Percentiles rank a stretch among this genome's conserved stretches.
Evolutionary conservation across 2,888 invertebrate species (phyloP).

Genomic region (Orthonevra nobilis): DNA sequence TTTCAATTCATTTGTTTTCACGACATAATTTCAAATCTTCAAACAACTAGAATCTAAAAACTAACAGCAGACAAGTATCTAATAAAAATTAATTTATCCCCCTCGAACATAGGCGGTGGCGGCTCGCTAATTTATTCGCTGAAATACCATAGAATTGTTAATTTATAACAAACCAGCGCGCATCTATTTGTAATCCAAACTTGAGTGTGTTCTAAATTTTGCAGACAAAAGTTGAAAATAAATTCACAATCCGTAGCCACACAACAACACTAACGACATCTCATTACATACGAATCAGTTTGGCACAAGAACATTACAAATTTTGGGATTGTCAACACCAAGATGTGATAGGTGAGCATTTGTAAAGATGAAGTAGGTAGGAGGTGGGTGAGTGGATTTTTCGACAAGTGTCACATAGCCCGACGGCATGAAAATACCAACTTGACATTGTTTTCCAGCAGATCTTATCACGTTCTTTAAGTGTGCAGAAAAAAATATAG

Average conservation of each 20-base stretch:
- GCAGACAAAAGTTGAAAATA: conserved; percentile 38
- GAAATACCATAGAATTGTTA: conserved; percentile 32
- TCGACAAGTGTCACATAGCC: conserved; percentile 11
- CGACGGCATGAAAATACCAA: too few relatives aligned
- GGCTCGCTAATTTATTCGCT: conserved; percentile 56
- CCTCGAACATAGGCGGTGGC: neutral
- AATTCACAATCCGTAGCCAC: conserved; percentile 30
- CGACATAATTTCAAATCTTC: conserved; percentile 15
- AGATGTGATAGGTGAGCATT: conserved; percentile 68
- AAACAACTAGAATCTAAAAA: conserved; percentile 12
- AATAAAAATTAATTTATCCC: conserved; percentile 32
- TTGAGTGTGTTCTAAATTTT: neutral
- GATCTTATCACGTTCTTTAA: too few relatives aligned
- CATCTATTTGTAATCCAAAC: conserved; percentile 28
- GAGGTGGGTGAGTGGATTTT: conserved; percentile 21
- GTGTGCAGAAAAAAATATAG: too few relatives aligned
- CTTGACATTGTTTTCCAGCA: too few relatives aligned
- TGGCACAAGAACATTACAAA: too few relatives aligned
- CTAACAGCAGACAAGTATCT: conserved; percentile 18
- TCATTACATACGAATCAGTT: conserved; percentile 74
- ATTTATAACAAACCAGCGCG: conserved; percentile 14
- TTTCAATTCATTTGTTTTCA: conserved; percentile 49
- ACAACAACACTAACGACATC: conserved; percentile 50
- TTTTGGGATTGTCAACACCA: conserved; percentile 80
- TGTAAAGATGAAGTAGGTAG: conserved; percentile 56